Base-by-base conservation (phyloP, 2,113 vertebrate genomes). In the Phalacrocorax aristotelis region DNA sequence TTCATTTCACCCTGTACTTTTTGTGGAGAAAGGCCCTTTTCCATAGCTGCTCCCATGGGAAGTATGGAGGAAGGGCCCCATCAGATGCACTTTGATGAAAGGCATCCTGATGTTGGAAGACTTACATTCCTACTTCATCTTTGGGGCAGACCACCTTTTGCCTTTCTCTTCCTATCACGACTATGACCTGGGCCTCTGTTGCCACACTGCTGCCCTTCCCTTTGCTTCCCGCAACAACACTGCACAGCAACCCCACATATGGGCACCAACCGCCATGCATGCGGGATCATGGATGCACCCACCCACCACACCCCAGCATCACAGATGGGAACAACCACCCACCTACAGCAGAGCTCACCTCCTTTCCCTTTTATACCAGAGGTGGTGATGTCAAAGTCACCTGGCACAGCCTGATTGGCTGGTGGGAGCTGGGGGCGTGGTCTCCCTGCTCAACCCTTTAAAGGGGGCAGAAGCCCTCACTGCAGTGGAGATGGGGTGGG, bases 161-260 rank as follows among this genome's bases (percentile, higher is more conserved):
- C 27, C 32, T 74, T 81, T 58, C 23, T 68, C 38, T 51, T 80
- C 76, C 29, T 54, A 27, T 51, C 25, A 4, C 13, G 13, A 13
- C 38, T 22, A 1, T 2, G 10, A 4, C 8, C 16, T 11, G 9
- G 15, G 22, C 4, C 30, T 65, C 60, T 17, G 21, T 30, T 32
- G 42, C 5, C 27, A 13, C 0, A 0, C 25, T 71, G 36, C 10
- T 9, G 11, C 8, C 69, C 42, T 51, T 62, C 49, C 3, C 25
- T 55, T 23, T 55, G 23, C 76, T 69, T 44, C 54, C 74, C 91
- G 46, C 40, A 49, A 11, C 13, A 54, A 7, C 58, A 51, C 6
- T 0, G 0, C 61, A 40, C 26, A 40, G 19, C 38, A 52, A 34
- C 23, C 21, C 34, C 42, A 38, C 0, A 0, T 6, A 3, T 1